phyloP scores from a whole-genome alignment of 2,113 vertebrate genomes.

The Lagopus leucura region DNA sequence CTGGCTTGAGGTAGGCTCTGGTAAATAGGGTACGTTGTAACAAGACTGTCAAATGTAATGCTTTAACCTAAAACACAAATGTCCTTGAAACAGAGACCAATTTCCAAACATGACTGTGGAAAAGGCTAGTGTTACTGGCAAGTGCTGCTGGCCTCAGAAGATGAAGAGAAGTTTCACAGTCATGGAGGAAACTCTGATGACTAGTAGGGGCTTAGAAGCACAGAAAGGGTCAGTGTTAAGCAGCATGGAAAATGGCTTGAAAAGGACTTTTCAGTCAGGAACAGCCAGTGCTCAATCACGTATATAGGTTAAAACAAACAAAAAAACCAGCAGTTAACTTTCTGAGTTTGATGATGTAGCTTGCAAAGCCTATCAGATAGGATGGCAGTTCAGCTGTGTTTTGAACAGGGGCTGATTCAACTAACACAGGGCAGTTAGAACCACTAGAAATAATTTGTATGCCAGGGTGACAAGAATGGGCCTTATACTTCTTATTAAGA shows the following conservation, averaged over 20 bases:
- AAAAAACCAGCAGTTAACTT: background rate
- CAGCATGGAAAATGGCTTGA: background rate
- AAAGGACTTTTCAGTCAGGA: background rate
- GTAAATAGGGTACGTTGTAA: background rate
- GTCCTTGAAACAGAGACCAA: background rate
- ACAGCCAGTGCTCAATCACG: background rate
- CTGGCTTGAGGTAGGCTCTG: background rate
- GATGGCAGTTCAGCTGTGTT: background rate
- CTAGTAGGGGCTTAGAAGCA: background rate
- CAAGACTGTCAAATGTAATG: background rate
- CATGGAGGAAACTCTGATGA: background rate
- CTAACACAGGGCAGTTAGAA: background rate
- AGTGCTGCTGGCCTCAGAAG: fast-evolving
- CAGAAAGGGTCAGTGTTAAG: background rate
- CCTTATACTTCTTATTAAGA: background rate
- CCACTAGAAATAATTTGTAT: background rate
- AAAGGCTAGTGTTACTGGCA: background rate
- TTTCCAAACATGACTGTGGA: background rate
- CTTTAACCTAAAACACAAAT: background rate
- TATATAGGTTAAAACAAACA: background rate
- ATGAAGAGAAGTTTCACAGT: background rate
- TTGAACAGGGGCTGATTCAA: background rate
- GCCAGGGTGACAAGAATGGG: background rate
- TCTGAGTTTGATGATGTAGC: background rate
- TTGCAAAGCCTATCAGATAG: background rate